Evolutionary conservation across 1,140 invertebrate genomes (phyloP), one percentile per base, ranked within the genome.

Genomic region (Olivierus martensii): DNA sequence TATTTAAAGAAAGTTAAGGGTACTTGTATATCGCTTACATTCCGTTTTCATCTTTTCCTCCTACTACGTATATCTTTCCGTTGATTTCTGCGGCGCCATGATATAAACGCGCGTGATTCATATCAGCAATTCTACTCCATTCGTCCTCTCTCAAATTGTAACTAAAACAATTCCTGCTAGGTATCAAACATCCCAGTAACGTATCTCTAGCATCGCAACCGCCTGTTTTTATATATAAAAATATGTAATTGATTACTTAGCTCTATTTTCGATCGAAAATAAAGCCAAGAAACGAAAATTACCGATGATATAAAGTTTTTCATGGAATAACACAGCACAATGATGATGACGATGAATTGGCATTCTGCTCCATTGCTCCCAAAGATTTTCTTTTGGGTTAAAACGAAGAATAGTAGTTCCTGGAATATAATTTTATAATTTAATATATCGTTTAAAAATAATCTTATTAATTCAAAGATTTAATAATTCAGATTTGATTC

Each of bases 1-100:
- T 39, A 39, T 14, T 39, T 14, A 15, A 39, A 15, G 38, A 39
- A 15, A 14, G 12, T 39, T 14, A 14, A 12, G 15, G 15, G 12
- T 39, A 39, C 38, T 12, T 14, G 15, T 39, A 14, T 19, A 42
- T 42, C n/a, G 15, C 44, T 47, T 48, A 56, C 54, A 4, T 37
- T n/a, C 49, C 49, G 6, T 37, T 43, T 0, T 56, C 49, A 19
- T 51, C 45, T 38, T 56, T 51, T 14, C 54, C 54, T 22, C 54
- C 54, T 12, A 56, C 49, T 3, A 51, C 49, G 15, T 56, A 56
- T 14, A 56, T 51, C 10, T 47, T 51, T 5, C 46, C 54, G 3
- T 36, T 17, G 10, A 56, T 15, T 4, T 17, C 44, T 1, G 36
- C 49, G 2, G 35, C 45, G 1, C 35, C 44, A 14, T 56, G 54